A percentile compares a stretch with the other conserved stretches of the same genome.
phyloP scores from a whole-genome alignment of 2,888 invertebrate genomes.

The Cetonia aurata region DNA sequence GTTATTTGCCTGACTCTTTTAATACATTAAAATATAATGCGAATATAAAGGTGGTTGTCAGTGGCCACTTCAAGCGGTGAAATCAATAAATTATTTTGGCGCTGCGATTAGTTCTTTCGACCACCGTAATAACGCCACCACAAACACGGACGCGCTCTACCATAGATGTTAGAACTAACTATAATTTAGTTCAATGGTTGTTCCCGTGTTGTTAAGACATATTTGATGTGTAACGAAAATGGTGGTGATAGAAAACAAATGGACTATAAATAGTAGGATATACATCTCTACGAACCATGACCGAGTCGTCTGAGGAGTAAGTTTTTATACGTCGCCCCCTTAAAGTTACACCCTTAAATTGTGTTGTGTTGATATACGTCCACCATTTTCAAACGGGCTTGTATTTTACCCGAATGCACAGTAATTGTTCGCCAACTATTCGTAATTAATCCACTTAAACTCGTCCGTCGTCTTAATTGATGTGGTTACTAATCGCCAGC shows the following conservation, averaged over 20 bases:
- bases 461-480: slow-evolving; percentile 45
- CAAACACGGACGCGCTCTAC: slow-evolving; percentile 68
- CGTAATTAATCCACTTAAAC: slow-evolving; percentile 50
- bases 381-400: slow-evolving; percentile 57
- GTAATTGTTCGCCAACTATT: slow-evolving; percentile 53
- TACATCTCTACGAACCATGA: slow-evolving; percentile 89
- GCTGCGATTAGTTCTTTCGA: slow-evolving; percentile 35
- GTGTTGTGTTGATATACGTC: slow-evolving; percentile 57
- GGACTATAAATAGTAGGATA: slow-evolving; percentile 83
- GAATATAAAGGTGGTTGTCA: not conserved
- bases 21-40: too few species aligned
- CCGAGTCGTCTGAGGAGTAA: slow-evolving; percentile 93
- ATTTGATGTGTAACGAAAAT: slow-evolving; percentile 67
- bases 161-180: slow-evolving; percentile 87
- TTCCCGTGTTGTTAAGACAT: slow-evolving; percentile 64
- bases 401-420: slow-evolving; percentile 49
- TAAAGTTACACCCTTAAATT: slow-evolving; percentile 48
- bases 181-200: slow-evolving; percentile 66
- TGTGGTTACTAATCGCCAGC: slow-evolving; percentile 23
- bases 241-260: slow-evolving; percentile 71
- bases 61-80: slow-evolving; percentile 3
- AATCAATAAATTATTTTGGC: slow-evolving; percentile 48
- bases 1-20: too few species aligned
- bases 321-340: slow-evolving; percentile 65
- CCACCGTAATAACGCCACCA: slow-evolving; percentile 29